Base-by-base conservation (phyloP, 2,888 invertebrate genomes). In the Lysandra coridon region DNA sequence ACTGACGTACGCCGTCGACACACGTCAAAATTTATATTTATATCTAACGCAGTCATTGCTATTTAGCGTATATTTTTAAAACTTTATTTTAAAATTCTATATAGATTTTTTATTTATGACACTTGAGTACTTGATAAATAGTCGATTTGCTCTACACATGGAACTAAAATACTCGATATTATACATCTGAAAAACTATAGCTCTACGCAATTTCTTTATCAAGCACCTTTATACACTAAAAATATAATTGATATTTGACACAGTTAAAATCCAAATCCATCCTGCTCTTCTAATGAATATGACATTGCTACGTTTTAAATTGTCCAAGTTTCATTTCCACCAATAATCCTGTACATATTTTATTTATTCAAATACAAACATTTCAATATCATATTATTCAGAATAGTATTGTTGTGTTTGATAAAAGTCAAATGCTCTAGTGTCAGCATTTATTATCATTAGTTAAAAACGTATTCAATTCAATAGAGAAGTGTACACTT, bases 401-500 rank as follows among this genome's bases (percentile, higher is more conserved):
- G 17, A 33, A 49, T 53, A 76, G 17, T 53, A 23, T 77, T 62
- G 37, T 64, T 60, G 64, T 82, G 60, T 81, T 78, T 80, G 79
- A 80, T 80, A 82, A 80, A 74, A 82, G 80, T 87, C 86, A 87
- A 88, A 88, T 87, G 87, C 87, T 87, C 87, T 84, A 88, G 86
- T 88, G 87, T 87, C 87, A 86, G 53, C 62, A 76, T 79, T 82
- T 80, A 81, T 84, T 84, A 83, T 80, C 69, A 81, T 80, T 82
- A 81, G 80, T 83, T 84, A 83, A 85, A 84, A 86, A 85, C 85
- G 85, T 84, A 84, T 82, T 85, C 85, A 76, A 76, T 76, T 84
- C 84, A 73, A 84, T 84, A 84, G 85, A 87, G 87, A 87, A 86
- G 80, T 84, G 87, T 89, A 91, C 84, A 90, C 83, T 86, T 87